phyloP scores from a whole-genome alignment of 2,113 vertebrate species.

The Macaca mulatta region DNA sequence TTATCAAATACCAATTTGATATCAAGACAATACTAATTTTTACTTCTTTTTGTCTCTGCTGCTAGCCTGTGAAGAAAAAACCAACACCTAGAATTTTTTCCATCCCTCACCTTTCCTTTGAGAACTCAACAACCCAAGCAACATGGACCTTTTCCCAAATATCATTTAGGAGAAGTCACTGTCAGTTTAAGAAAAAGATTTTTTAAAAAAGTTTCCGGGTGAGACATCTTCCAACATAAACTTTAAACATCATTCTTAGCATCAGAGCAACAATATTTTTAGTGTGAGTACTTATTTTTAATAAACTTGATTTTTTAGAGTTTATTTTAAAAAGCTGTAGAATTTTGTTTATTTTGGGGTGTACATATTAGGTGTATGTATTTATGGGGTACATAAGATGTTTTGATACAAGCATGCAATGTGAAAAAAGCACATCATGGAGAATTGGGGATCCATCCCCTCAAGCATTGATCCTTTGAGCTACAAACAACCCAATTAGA shows the following conservation, averaged over 20 bases:
- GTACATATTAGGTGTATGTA: too few relatives aligned
- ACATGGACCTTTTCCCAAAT: not conserved
- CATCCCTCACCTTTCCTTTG: not conserved
- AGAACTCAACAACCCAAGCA: not conserved
- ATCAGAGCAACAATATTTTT: slow-evolving; percentile 18
- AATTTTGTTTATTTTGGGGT: too few relatives aligned
- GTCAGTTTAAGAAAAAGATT: slow-evolving; percentile 14
- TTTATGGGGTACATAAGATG: too few relatives aligned
- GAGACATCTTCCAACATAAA: not conserved
- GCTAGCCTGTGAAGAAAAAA: not conserved
- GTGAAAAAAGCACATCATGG: too few relatives aligned
- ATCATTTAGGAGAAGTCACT: not conserved
- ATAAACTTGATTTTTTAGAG: too few relatives aligned
- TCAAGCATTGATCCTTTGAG: too few relatives aligned
- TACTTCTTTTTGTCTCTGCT: not conserved
- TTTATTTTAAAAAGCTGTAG: too few relatives aligned
- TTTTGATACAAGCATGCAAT: too few relatives aligned
- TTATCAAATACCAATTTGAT: not conserved
- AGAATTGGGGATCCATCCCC: too few relatives aligned
- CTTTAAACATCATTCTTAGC: slow-evolving; percentile 25
- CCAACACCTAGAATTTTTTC: not conserved
- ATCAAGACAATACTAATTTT: not conserved
- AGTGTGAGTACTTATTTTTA: not conserved
- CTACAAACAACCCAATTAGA: too few relatives aligned
- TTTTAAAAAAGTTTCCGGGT: not conserved